phyloP scores from a whole-genome alignment of 2,113 vertebrate genomes.

The Gnathonemus echidnorhynchus region DNA sequence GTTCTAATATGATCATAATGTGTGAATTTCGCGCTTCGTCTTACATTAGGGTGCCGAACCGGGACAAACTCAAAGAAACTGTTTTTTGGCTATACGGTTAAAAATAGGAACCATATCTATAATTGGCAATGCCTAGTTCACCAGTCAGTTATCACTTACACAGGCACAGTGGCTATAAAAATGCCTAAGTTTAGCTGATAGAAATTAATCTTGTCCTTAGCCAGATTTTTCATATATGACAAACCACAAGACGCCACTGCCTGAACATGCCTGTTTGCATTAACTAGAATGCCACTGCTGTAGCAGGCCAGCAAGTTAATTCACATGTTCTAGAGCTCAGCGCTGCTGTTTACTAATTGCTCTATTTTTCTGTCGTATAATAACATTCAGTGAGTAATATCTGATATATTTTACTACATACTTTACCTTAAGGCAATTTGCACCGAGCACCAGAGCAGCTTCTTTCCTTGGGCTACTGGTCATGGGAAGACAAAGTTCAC shows the following conservation, averaged over 20 bases:
- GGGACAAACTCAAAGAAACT: background rate
- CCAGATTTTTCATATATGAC: background rate
- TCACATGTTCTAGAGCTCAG: background rate
- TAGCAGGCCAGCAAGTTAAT: background rate
- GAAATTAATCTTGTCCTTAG: background rate
- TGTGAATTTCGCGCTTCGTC: background rate
- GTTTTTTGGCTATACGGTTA: background rate
- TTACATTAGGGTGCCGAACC: background rate
- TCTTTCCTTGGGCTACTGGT: too few species aligned
- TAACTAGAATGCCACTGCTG: background rate
- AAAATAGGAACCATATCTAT: background rate
- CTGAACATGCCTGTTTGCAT: background rate
- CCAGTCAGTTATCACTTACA: background rate
- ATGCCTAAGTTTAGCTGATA: background rate
- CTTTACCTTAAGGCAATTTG: too few species aligned
- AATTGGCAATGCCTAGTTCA: background rate
- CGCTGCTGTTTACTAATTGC: too few species aligned
- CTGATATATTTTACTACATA: too few species aligned
- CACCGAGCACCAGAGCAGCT: too few species aligned
- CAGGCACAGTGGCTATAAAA: background rate
- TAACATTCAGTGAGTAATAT: too few species aligned
- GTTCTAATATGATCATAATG: background rate
- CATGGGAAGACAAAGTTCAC: too few species aligned
- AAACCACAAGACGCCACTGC: background rate
- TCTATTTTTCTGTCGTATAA: too few species aligned